Evolutionary conservation across 1,140 invertebrate genomes (phyloP), one percentile per base, ranked within the genome.

Genomic region (Scaptodrosophila lebanonensis): DNA sequence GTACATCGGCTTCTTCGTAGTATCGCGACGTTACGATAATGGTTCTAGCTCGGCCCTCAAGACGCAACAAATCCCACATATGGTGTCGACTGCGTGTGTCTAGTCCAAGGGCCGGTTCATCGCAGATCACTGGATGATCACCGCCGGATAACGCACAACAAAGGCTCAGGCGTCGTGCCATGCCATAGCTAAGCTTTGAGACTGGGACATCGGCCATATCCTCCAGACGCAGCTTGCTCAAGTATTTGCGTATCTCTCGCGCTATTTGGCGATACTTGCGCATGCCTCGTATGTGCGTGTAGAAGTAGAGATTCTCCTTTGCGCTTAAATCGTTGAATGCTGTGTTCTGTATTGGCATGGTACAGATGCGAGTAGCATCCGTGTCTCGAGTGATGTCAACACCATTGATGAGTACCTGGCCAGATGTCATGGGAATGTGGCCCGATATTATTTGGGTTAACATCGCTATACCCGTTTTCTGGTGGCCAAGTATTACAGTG

Each of bases 101-200:
- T 6, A 60, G 16, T 0, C 49, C 49, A n/a, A 40, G 8, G 0
- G 33, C 16, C 0, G 49, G 57, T 30, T 60, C 33, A 17, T 53
- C 57, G 1, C 42, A n/a, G 7, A 60, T 47, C 5, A 60, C 13
- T 0, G 35, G 17, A 20, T 52, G 48, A 5, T 29, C 18, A 17
- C 57, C 57, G 5, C 49, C 57, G 11, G 42, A 53, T 12, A 60
- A 16, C 1, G 42, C 27, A 18, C 57, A 60, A 16, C 57, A 60
- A 1, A 60, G 35, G 7, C 49, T 38, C 0, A 60, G 2, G 18
- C 49, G 44, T 7, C 57, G 57, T 3, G 35, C 35, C 35, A 27
- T n/a, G 0, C 40, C 57, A 18, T 32, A 22, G 0, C 9, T 32
- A 1, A 53, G 4, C 9, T 13, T 0, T 13, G 32, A 18, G 1